These are phyloP conservation scores for Mythimna loreyi DNA, from an alignment of 2,888 invertebrate species.

Conservation along the genomic window DNA sequence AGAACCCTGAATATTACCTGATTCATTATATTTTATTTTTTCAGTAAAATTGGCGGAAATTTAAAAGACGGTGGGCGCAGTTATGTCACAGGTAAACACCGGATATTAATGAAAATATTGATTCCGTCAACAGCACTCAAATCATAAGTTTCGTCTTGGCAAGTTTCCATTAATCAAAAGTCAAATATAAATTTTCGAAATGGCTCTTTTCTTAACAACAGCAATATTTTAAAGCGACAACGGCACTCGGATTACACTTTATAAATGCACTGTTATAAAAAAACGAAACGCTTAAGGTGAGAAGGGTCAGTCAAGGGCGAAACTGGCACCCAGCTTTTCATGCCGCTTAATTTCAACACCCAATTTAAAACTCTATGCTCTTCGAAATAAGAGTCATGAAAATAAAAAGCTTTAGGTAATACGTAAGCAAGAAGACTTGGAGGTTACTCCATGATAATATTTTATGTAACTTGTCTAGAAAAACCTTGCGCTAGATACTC, in stretches of 20 bases:
- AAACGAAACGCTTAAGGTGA: conserved; percentile 66
- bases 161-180: conserved; percentile 50
- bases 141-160: too few species aligned
- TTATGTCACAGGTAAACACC: conserved; percentile 30
- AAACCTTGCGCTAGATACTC: conserved; percentile 47
- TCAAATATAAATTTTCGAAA: conserved; percentile 39
- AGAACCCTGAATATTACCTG: conserved; percentile 17
- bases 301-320: conserved; percentile 61
- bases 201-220: conserved; percentile 60
- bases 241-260: conserved; percentile 66
- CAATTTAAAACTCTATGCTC: conserved; percentile 39
- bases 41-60: conserved; percentile 42
- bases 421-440: conserved; percentile 33
- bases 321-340: conserved; percentile 41
- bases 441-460: conserved; percentile 46
- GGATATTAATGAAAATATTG: conserved; percentile 59
- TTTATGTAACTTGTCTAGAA: conserved; percentile 38
- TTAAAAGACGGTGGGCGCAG: conserved; percentile 30
- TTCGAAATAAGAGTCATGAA: conserved; percentile 24
- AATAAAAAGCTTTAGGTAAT: conserved; percentile 13
- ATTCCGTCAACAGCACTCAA: conserved; percentile 17
- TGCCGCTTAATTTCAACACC: conserved; percentile 7
- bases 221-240: conserved; percentile 65
- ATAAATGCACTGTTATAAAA: conserved; percentile 66
- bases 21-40: conserved; percentile 30